Percentiles rank a stretch among this genome's conserved stretches.
phyloP scores from a whole-genome alignment of 2,888 invertebrate species.

The Anoncus sp. region DNA sequence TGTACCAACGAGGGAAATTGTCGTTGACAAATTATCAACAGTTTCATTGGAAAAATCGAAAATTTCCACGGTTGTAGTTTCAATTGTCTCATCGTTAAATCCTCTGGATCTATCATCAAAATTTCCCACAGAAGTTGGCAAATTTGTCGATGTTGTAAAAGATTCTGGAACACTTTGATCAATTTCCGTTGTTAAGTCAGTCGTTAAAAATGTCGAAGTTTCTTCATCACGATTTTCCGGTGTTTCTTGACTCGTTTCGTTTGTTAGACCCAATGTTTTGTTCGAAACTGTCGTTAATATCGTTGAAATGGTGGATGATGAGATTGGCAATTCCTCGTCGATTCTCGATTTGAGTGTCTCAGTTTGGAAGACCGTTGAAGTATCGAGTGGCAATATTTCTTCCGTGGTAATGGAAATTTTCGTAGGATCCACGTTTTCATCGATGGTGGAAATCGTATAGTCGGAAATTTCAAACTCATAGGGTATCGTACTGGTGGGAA shows the following conservation, averaged over 20 bases:
- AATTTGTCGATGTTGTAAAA: not conserved
- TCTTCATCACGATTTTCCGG: conserved; percentile 8
- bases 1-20: conserved; percentile 15
- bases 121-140: not conserved
- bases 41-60: conserved; percentile 12
- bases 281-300: not conserved
- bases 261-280: not conserved
- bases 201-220: conserved; percentile 19
- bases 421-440: conserved; percentile 13
- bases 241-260: conserved; percentile 26
- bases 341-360: conserved; percentile 33
- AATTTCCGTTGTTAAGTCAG: conserved; percentile 21
- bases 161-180: not conserved
- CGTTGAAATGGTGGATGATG: not conserved
- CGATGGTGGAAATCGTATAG: conserved; percentile 1
- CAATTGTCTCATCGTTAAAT: conserved; percentile 39
- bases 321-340: not conserved
- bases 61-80: conserved; percentile 43
- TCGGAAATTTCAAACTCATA: conserved; percentile 11
- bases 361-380: conserved; percentile 57
- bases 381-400: conserved; percentile 40
- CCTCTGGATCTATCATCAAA: conserved; percentile 19
- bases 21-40: conserved; percentile 1
- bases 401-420: conserved; percentile 43
- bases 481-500: not conserved